Conservation (phyloP, 2,888 invertebrate species). For the Hyalella azteca region DNA sequence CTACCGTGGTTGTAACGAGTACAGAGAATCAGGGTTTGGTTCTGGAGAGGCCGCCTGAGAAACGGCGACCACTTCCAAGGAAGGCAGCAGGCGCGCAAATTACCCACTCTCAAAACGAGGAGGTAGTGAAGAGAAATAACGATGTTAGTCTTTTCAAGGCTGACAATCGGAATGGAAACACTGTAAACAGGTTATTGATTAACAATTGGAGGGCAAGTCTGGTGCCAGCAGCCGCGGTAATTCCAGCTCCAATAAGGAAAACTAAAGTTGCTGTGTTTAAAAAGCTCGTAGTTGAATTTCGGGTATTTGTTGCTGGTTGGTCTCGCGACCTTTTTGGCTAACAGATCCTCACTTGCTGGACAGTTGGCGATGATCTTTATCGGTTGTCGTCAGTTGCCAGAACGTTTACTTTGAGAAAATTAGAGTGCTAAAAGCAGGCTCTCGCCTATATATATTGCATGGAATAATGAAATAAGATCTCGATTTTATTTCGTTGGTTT, state of each 20-base stretch:
- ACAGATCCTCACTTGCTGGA: slow-evolving; percentile 60
- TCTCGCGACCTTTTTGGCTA: slow-evolving; percentile 60
- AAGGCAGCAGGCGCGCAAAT: slow-evolving; percentile 70
- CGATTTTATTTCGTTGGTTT: slow-evolving; percentile 73
- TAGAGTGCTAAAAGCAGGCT: slow-evolving; percentile 72
- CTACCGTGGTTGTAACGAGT: slow-evolving; percentile 75
- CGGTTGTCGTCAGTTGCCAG: slow-evolving; percentile 66
- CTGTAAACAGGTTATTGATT: slow-evolving; percentile 70
- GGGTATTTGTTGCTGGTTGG: slow-evolving; percentile 55
- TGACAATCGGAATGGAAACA: slow-evolving; percentile 69
- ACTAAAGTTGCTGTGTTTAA: slow-evolving; percentile 31
- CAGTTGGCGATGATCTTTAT: neutral
- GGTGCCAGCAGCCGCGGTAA: slow-evolving; percentile 75
- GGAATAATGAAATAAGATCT: slow-evolving; percentile 73
- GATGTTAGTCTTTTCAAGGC: slow-evolving; percentile 69
- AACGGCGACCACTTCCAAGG: slow-evolving; percentile 71
- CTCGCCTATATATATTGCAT: slow-evolving; percentile 65
- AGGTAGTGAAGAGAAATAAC: slow-evolving; percentile 75
- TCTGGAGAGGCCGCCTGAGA: slow-evolving; percentile 64
- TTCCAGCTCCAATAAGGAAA: slow-evolving; percentile 70
- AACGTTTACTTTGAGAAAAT: slow-evolving; percentile 73
- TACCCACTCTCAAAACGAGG: slow-evolving; percentile 68
- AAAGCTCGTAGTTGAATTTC: slow-evolving; percentile 41
- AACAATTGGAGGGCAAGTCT: slow-evolving; percentile 73
- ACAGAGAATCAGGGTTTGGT: slow-evolving; percentile 75